A percentile compares a stretch with the other conserved stretches of the same genome.
These are phyloP conservation scores for Acleris laterana DNA, from an alignment of 2,888 invertebrate species.

Conservation along the genomic window DNA sequence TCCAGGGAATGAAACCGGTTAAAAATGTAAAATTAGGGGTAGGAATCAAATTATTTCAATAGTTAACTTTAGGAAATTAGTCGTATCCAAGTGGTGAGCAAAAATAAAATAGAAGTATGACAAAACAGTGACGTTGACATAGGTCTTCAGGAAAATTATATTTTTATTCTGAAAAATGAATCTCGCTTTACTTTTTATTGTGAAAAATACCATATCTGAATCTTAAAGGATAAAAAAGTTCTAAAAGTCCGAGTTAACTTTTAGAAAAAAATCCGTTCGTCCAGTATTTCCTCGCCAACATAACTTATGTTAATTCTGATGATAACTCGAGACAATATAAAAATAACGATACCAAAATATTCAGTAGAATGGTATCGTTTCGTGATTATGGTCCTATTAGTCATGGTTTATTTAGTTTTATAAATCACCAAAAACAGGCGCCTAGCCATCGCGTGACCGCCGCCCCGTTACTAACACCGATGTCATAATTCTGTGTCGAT, in stretches of 20 bases:
- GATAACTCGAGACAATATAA: not conserved
- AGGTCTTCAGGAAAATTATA: no score
- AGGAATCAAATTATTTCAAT: no score
- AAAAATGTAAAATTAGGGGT: not conserved
- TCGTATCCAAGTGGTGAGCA: no score
- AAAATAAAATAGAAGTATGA: no score
- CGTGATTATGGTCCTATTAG: conserved; percentile 59
- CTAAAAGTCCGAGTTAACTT: no score
- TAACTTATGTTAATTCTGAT: not conserved
- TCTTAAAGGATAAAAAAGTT: no score
- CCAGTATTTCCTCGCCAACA: not conserved
- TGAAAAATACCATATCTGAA: no score
- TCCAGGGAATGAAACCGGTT: not conserved
- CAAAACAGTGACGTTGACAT: no score
- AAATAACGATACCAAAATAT: conserved; percentile 12
- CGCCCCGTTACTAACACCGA: conserved; percentile 67
- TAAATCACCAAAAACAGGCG: conserved; percentile 81
- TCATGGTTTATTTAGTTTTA: conserved; percentile 69
- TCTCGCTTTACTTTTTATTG: no score
- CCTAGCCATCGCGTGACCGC: conserved; percentile 63
- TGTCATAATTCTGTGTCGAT: conserved; percentile 79
- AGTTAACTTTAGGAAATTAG: no score
- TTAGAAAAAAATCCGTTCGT: no score
- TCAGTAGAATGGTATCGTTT: conserved; percentile 38
- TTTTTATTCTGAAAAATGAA: no score